These are phyloP conservation scores for Tipula unca DNA, from an alignment of 2,888 invertebrate species.

Conservation along the genomic window DNA sequence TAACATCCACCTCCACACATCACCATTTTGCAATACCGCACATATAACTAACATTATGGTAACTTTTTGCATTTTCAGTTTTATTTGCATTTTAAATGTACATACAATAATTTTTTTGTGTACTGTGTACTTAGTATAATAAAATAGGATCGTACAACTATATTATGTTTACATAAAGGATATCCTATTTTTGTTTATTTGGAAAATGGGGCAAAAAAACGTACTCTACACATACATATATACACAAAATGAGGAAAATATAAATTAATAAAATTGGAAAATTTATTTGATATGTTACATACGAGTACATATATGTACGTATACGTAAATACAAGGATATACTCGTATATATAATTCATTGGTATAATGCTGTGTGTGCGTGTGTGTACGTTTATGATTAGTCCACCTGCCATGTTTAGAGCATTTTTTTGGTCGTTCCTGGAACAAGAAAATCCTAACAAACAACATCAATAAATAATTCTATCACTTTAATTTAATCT, in stretches of 20 bases:
- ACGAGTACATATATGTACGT: no score
- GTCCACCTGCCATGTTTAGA: not conserved
- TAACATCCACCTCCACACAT: not conserved
- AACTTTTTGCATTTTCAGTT: not conserved
- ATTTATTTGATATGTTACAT: not conserved
- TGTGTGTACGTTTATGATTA: not conserved
- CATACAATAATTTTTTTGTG: not conserved
- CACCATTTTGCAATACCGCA: no score
- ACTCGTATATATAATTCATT: no score
- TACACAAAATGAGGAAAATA: not conserved
- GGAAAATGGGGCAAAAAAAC: not conserved
- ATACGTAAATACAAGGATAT: not conserved
- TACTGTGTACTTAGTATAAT: not conserved
- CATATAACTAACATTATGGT: not conserved
- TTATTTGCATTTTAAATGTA: not conserved
- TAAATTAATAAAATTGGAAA: conserved; percentile 8
- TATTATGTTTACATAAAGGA: not conserved
- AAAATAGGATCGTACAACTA: not conserved
- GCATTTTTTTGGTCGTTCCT: not conserved
- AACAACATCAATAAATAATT: not conserved
- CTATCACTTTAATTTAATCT: not conserved
- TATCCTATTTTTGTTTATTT: not conserved
- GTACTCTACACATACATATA: not conserved
- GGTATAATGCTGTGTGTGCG: no score
- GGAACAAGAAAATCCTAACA: not conserved